A percentile compares a stretch with the other conserved stretches of the same genome.
Evolutionary conservation across 2,113 vertebrate species (phyloP).

Genomic region (Sciurus niger): DNA sequence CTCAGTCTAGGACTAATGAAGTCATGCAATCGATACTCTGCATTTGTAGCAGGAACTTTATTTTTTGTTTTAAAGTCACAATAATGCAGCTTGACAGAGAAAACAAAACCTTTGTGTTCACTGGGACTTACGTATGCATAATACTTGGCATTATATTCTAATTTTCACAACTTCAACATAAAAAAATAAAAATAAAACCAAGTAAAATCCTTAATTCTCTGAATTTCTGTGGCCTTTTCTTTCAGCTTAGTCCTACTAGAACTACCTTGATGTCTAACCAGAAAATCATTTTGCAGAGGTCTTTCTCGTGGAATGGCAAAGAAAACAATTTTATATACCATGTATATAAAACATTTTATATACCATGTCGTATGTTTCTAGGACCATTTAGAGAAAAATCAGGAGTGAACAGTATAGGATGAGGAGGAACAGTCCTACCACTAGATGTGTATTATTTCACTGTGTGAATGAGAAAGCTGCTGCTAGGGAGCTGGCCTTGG

Average conservation of each 20-base stretch:
- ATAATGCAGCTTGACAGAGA: conserved; percentile 77
- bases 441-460: not conserved
- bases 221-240: conserved; percentile 71
- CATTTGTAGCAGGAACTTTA: conserved; percentile 81
- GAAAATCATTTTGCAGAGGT: conserved; percentile 61
- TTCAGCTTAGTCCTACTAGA: conserved; percentile 59
- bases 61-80: conserved; percentile 87
- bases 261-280: not conserved
- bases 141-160: conserved; percentile 81
- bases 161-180: conserved; percentile 83
- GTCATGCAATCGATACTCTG: conserved; percentile 79
- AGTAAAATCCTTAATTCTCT: conserved; percentile 57
- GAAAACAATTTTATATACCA: conserved; percentile 62
- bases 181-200: conserved; percentile 75
- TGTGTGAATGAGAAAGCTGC: conserved; percentile 57
- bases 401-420: not conserved
- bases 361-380: not conserved
- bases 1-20: conserved; percentile 86
- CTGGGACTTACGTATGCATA: conserved; percentile 80
- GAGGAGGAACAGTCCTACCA: conserved; percentile 43
- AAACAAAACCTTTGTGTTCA: conserved; percentile 82
- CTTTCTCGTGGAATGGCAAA: conserved; percentile 30
- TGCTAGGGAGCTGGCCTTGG: conserved; percentile 45
- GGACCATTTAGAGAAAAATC: conserved; percentile 50
- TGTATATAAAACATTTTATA: conserved; percentile 57